Conservation (phyloP, 2,113 vertebrate species). For the Lepisosteus osseus region DNA sequence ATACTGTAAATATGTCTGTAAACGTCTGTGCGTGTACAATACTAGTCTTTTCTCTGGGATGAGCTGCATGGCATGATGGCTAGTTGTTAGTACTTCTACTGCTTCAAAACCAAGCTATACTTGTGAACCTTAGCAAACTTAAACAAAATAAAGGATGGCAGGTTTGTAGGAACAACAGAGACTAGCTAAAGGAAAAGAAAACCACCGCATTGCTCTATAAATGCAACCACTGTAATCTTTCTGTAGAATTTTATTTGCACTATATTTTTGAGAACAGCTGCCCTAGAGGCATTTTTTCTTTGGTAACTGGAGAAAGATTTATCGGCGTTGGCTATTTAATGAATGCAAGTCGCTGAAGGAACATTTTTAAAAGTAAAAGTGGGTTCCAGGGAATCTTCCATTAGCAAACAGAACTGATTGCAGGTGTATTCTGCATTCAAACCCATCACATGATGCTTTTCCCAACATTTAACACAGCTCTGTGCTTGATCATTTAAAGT, state of each 20-base stretch:
- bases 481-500: no score
- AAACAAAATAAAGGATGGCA: slow-evolving; percentile 29
- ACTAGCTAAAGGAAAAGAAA: slow-evolving; percentile 24
- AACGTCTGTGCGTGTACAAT: slow-evolving; percentile 18
- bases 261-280: slow-evolving; percentile 50
- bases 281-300: slow-evolving; percentile 40
- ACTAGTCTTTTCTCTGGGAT: slow-evolving; percentile 20
- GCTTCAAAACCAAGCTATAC: slow-evolving; percentile 41
- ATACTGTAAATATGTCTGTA: slow-evolving; percentile 57
- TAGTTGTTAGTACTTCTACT: slow-evolving; percentile 28
- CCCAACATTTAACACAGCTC: no score
- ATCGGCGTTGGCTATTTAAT: slow-evolving; percentile 46
- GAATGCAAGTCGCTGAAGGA: slow-evolving; percentile 65
- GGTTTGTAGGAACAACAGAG: slow-evolving; percentile 24
- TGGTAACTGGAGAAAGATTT: slow-evolving; percentile 52
- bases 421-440: no score
- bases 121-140: slow-evolving; percentile 21
- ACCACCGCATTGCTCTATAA: slow-evolving; percentile 49
- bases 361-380: slow-evolving; percentile 52
- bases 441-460: no score
- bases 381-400: slow-evolving; percentile 39
- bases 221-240: slow-evolving; percentile 49
- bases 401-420: slow-evolving; percentile 31
- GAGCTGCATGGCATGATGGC: slow-evolving; percentile 51
- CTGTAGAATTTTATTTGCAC: slow-evolving; percentile 66